A percentile compares a stretch with the other conserved stretches of the same genome.
These are phyloP conservation scores for Lasioglossum morio DNA, from an alignment of 2,888 invertebrate genomes.

Conservation along the genomic window DNA sequence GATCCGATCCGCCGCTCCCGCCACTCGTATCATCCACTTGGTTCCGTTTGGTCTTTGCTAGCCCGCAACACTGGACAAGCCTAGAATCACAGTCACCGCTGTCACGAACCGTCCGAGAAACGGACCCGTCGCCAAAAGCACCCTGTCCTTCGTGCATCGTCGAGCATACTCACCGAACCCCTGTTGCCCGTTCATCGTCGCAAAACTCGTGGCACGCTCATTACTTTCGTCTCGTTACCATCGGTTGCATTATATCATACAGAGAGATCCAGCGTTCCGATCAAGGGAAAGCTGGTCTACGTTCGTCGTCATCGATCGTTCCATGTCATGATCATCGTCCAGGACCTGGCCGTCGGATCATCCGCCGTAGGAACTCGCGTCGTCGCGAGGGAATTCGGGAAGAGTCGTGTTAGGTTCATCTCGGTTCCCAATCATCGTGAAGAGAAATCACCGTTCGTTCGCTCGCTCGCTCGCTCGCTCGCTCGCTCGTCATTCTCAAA, in stretches of 20 bases:
- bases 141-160: background rate
- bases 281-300: background rate
- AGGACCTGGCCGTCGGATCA: background rate
- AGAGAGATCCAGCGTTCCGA: background rate
- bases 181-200: background rate
- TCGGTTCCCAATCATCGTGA: background rate
- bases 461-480: constrained; percentile 25
- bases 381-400: background rate
- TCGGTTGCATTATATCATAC: background rate
- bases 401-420: constrained; percentile 2
- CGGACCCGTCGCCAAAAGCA: constrained; percentile 28
- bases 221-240: background rate
- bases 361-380: background rate
- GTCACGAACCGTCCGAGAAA: constrained; percentile 34
- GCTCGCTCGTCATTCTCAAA: constrained; percentile 1
- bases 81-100: constrained; percentile 14
- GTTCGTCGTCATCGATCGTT: background rate
- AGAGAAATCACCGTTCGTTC: constrained; percentile 21
- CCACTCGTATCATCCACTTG: constrained; percentile 8
- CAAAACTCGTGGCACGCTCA: background rate
- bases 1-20: background rate
- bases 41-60: constrained; percentile 8
- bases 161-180: background rate
- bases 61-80: constrained; percentile 24
- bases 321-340: background rate